Conservation (phyloP, 2,113 vertebrate species). For the Crotalus viridis region DNA sequence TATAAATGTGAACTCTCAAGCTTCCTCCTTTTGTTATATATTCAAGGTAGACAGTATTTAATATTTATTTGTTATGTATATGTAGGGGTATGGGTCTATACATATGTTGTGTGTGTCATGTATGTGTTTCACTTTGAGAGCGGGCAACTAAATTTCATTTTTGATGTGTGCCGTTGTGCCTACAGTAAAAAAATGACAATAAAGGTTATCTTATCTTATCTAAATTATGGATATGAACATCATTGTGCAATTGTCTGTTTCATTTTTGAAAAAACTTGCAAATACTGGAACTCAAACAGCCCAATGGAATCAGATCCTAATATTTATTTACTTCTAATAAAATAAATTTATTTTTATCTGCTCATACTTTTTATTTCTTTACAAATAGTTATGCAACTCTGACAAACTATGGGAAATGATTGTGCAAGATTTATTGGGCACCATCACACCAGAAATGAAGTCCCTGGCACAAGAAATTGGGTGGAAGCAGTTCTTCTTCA, state of each 20-base stretch:
- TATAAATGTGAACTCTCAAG: background rate
- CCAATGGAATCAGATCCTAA: background rate
- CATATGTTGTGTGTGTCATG: too few relatives aligned
- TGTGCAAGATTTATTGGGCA: constrained; percentile 58
- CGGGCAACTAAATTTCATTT: too few relatives aligned
- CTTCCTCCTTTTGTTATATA: too few relatives aligned
- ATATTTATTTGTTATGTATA: too few relatives aligned
- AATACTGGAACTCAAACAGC: background rate
- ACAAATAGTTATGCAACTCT: constrained; percentile 68
- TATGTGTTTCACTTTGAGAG: too few relatives aligned
- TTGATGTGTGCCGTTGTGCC: too few relatives aligned
- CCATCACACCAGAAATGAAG: constrained; percentile 68
- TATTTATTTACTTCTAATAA: background rate
- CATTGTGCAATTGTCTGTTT: background rate
- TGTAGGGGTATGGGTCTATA: too few relatives aligned
- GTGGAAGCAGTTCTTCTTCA: constrained; percentile 74
- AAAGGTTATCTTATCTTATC: too few relatives aligned
- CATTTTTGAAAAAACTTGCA: constrained; percentile 2
- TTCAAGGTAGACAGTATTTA: too few relatives aligned
- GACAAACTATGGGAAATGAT: constrained; percentile 72
- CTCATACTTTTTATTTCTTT: background rate
- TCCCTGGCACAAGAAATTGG: constrained; percentile 59
- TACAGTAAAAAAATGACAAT: too few relatives aligned
- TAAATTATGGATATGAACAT: background rate
- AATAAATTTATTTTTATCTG: background rate